These are phyloP conservation scores for Chondrosia reniformis DNA, from an alignment of 37 sponge, comb jelly and placozoan genomes.

Conservation along the genomic window DNA sequence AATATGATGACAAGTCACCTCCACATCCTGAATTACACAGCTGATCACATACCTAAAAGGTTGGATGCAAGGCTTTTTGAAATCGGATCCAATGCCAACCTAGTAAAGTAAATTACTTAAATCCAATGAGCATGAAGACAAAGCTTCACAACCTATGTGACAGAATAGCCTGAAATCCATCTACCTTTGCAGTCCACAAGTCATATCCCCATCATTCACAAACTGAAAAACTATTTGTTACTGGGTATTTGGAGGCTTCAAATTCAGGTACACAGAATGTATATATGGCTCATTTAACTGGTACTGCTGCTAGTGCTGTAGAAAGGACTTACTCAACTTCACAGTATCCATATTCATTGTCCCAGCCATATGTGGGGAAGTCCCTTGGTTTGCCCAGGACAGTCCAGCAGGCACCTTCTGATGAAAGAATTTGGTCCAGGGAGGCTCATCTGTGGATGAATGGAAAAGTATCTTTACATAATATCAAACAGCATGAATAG, in stretches of 20 bases:
- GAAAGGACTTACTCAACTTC: conserved; percentile 49
- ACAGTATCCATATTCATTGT: conserved; percentile 79
- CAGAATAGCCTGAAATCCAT: not conserved
- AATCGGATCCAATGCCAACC: conserved; percentile 85
- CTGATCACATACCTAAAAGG: conserved; percentile 83
- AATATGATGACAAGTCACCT: conserved; percentile 47
- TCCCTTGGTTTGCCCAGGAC: conserved; percentile 71
- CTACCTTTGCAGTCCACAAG: conserved; percentile 88
- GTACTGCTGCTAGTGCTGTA: no score
- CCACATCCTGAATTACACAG: conserved; percentile 82
- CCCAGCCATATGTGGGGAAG: conserved; percentile 93
- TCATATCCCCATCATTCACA: conserved; percentile 70
- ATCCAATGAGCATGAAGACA: not conserved
- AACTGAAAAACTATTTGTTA: conserved; percentile 78
- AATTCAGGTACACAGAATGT: conserved; percentile 70
- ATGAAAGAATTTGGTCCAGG: conserved; percentile 66
- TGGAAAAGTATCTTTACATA: not conserved
- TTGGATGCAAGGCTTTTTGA: conserved; percentile 64
- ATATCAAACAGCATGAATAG: not conserved
- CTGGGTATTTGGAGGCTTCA: conserved; percentile 66
- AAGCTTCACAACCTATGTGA: not conserved
- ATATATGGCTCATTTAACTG: no score
- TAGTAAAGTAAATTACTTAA: not conserved
- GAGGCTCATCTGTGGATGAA: not conserved
- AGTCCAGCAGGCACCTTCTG: conserved; percentile 34